Evolutionary conservation across 1,140 invertebrate species (phyloP), one percentile per base, ranked within the genome.

Genomic region (Ridgeia piscesae): DNA sequence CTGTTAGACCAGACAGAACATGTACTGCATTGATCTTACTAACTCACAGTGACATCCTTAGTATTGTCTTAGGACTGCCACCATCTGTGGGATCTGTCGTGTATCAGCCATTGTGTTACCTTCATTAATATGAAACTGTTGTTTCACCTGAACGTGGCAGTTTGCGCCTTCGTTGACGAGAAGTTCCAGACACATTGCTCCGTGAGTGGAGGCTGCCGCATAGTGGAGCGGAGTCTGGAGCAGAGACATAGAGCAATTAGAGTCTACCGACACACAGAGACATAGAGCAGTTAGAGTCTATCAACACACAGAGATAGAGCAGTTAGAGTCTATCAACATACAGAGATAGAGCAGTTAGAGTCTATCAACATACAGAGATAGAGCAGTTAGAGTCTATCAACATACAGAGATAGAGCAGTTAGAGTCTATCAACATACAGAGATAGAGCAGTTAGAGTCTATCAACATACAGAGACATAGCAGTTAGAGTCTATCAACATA

Each of bases 161-260:
- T 96, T 96, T 11, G 96, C 96, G 9, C 96, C 96, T 92, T 96
- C 95, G 27, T 95, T 95, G 34, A 97, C 95, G 34, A 97, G 94
- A 90, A 96, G 95, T 93, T 97, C 96, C 34, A 97, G 94, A 95
- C 97, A 97, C 33, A 96, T 96, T n/a, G 96, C 96, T n/a, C 97
- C 97, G 93, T 97, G 96, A 8, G 96, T 96, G 89, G 97, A 97
- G 6, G 97, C 97, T 33, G 97, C 97, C 33, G 97, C 97, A 91
- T 97, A 96, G 94, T 97, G 97, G 33, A 97, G 94, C 0, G 97
- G 97, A 2, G 97, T 97, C 95, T 97, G 96, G 89, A 95, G 95
- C 58, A 91, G 77, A 92, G 33, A 33, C 34, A 33, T 33, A 14
- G 34, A 89, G 89, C n/a, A 89, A 17, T 89, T 89, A 34, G 89